A percentile compares a stretch with the other conserved stretches of the same genome.
phyloP scores from a whole-genome alignment of 2,113 vertebrate genomes.

The Cololabis saira region DNA sequence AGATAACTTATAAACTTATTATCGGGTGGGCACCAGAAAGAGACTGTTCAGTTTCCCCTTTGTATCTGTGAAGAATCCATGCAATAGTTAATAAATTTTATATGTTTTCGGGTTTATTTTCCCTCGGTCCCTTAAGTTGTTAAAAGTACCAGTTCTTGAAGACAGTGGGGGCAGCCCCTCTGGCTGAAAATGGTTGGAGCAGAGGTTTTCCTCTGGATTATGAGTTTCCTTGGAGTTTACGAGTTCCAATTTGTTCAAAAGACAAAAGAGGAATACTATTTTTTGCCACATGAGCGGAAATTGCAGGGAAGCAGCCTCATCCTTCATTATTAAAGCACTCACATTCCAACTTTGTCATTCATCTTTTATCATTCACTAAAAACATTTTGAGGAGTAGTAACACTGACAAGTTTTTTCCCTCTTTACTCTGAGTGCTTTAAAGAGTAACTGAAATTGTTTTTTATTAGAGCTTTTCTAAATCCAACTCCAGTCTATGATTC shows the following conservation, averaged over 20 bases:
- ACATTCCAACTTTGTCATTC: not conserved
- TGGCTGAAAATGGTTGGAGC: conserved; percentile 1
- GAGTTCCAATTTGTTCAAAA: conserved; percentile 34
- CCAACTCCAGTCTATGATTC: not conserved
- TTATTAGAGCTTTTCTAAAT: conserved; percentile 27
- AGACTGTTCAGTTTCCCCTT: not conserved
- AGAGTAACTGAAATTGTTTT: not conserved
- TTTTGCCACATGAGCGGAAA: conserved; percentile 16
- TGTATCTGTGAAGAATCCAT: not conserved
- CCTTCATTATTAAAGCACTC: conserved; percentile 35
- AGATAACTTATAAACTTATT: too few species aligned
- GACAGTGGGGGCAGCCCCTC: conserved; percentile 5
- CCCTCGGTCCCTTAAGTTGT: conserved; percentile 1
- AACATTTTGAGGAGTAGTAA: conserved; percentile 8
- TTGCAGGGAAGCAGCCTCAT: conserved; percentile 24
- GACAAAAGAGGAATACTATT: conserved; percentile 30
- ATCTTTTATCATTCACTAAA: conserved; percentile 39
- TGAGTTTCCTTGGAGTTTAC: conserved; percentile 38
- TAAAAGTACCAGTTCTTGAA: conserved; percentile 1
- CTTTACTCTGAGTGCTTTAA: conserved; percentile 8
- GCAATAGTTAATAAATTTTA: not conserved
- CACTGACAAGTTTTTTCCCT: conserved; percentile 12
- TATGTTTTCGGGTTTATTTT: not conserved
- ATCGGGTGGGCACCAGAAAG: too few species aligned
- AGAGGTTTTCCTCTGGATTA: conserved; percentile 14